Evolutionary conservation across 2,797 vertebrate species (phyloP).

Genomic region (Zalophus californianus): DNA sequence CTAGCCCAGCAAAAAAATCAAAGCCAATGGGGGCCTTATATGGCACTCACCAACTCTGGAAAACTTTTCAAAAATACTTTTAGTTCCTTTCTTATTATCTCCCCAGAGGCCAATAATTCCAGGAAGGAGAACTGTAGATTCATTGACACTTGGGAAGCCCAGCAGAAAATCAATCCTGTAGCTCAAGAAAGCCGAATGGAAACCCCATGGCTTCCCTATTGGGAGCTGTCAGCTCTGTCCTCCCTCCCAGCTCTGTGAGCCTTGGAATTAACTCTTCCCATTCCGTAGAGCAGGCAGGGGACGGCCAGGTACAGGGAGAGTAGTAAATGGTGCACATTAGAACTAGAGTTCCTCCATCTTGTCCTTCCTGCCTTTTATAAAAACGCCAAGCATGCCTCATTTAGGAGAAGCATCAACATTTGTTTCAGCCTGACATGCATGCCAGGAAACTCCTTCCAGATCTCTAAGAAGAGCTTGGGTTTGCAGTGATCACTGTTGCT

Average conservation of each 20-base stretch:
- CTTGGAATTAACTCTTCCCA: background rate
- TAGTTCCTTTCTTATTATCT: slow-evolving; percentile 7
- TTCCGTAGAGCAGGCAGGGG: accelerated
- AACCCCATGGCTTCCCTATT: background rate
- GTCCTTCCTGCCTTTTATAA: background rate
- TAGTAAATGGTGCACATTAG: background rate
- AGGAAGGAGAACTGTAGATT: slow-evolving; percentile 16
- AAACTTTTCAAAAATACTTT: slow-evolving; percentile 52
- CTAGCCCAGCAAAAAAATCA: background rate
- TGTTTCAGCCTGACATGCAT: background rate
- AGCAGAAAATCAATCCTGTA: background rate
- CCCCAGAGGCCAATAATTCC: background rate
- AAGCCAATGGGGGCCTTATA: background rate
- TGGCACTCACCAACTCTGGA: background rate
- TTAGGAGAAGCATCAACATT: background rate
- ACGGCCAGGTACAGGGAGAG: background rate
- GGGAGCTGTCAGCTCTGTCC: background rate
- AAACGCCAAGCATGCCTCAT: background rate
- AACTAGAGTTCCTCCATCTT: background rate
- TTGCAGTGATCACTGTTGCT: background rate
- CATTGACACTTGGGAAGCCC: background rate
- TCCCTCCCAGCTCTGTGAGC: background rate
- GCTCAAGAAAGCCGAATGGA: background rate
- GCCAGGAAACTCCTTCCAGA: background rate
- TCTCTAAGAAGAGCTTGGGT: background rate